These are phyloP conservation scores for Dufourea novaeangliae DNA, from an alignment of 1,140 invertebrate species.

Conservation along the genomic window DNA sequence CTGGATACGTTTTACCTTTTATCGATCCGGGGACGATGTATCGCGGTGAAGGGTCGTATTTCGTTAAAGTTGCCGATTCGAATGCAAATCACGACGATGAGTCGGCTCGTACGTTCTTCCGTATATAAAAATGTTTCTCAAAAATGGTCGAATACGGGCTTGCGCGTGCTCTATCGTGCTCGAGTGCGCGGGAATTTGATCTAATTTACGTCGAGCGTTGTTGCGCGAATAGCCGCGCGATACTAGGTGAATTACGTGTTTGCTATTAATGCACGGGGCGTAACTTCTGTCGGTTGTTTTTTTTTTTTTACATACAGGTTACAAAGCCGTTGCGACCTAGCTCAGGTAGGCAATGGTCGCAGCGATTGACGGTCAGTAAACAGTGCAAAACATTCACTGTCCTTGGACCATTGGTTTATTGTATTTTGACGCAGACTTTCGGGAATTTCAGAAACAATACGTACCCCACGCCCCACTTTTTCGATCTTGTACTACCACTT, in stretches of 20 bases:
- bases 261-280: neutral
- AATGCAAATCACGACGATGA: too few relatives aligned
- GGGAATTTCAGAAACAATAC: too few relatives aligned
- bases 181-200: constrained; percentile 50
- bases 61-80: too few relatives aligned
- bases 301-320: too few relatives aligned
- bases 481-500: too few relatives aligned
- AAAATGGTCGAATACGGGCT: neutral
- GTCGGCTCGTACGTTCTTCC: constrained; percentile 19
- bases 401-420: too few relatives aligned
- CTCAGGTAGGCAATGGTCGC: too few relatives aligned
- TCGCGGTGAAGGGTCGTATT: neutral
- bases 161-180: constrained; percentile 52
- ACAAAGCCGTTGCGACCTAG: too few relatives aligned
- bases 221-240: constrained; percentile 45
- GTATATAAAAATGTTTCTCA: neutral
- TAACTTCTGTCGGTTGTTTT: neutral
- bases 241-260: constrained; percentile 58
- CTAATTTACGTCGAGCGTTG: constrained; percentile 58
- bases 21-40: neutral
- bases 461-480: too few relatives aligned
- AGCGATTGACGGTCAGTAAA: too few relatives aligned
- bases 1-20: neutral
- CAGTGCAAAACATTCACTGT: too few relatives aligned
- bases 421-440: too few relatives aligned